Evolutionary conservation across 2,797 vertebrate species (phyloP).

Genomic region (Astyanax mexicanus): DNA sequence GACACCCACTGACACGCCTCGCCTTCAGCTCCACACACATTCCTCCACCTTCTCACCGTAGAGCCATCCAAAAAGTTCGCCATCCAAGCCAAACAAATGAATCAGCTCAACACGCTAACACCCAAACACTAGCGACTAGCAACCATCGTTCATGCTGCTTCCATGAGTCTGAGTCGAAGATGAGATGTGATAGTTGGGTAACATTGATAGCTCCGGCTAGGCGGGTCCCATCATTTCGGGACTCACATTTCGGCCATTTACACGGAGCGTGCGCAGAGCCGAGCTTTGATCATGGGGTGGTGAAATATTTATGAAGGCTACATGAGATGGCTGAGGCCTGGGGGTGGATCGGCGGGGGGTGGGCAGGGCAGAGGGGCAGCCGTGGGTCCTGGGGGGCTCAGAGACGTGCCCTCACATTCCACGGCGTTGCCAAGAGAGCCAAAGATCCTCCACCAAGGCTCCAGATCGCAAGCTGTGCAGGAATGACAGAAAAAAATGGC

Average conservation of each 20-base stretch:
- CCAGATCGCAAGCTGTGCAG: conserved; percentile 41
- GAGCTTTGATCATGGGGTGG: conserved; percentile 73
- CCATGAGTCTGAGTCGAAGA: conserved; percentile 23
- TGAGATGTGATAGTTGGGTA: conserved; percentile 17
- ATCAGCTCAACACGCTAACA: conserved; percentile 46
- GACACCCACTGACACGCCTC: conserved; percentile 59
- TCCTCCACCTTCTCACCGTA: conserved; percentile 34
- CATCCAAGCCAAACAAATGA: conserved; percentile 55
- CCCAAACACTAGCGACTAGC: conserved; percentile 24
- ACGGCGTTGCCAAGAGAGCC: conserved; percentile 40
- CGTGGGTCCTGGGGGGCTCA: conserved; percentile 85
- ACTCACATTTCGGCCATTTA: conserved; percentile 63
- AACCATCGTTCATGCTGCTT: conserved; percentile 28
- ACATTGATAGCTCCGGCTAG: conserved; percentile 15
- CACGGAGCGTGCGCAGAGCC: conserved; percentile 64
- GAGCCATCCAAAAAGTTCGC: conserved; percentile 7
- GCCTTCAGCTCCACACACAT: conserved; percentile 41
- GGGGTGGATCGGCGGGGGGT: conserved; percentile 54
- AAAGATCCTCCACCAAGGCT: conserved; percentile 31
- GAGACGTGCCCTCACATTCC: conserved; percentile 48
- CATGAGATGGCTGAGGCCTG: conserved; percentile 37
- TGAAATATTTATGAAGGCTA: conserved; percentile 76
- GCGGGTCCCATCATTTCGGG: conserved; percentile 47
- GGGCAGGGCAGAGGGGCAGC: conserved; percentile 30
- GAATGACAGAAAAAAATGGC: conserved; percentile 22